Base-by-base conservation (phyloP, 2,113 vertebrate genomes). In the Saguinus imperator region DNA sequence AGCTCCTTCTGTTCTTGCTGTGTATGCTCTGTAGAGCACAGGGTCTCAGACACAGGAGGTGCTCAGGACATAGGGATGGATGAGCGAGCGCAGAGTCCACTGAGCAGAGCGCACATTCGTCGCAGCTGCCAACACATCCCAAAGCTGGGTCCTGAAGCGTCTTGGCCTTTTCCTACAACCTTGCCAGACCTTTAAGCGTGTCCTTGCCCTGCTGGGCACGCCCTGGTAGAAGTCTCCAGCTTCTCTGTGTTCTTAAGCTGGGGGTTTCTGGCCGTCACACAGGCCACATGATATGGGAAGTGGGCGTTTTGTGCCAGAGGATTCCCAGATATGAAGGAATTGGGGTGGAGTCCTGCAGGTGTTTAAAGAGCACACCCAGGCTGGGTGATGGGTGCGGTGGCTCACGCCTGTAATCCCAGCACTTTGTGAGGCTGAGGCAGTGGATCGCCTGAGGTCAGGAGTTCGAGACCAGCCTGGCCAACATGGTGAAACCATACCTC, bases 231-330 rank as follows among this genome's bases (percentile, higher is more conserved):
- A 37, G 29, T 50, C 40, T 18, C 87, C n/a, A 0, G 6, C 23
- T 5, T 73, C 80, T 89, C 57, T 14, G 32, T 87, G 58, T 80
- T 94, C 35, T 87, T 58, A 75, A 89, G 83, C 43, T 1, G 20
- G 76, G 80, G 57, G 50, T 20, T 80, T 85, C 80, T 75, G 93
- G 89, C 80, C 66, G 45, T 95, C 94, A 66, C 18, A 16, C 2
- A 95, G 76, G 92, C 80, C 95, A 77, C 83, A 61, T 87, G 52
- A 40, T n/a, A 61, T 18, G 75, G 80, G 72, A 83, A 57, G 86
- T 72, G 70, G 35, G 43, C 80, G 89, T 80, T 92, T 89, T 91
- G 91, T 89, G 94, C 70, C 81, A 87, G 80, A 96, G 92, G 94
- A 82, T 70, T 84, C 61, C 79, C 48, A n/a, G 92, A 92, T 94